Conservation (phyloP, 1,140 invertebrate species). For the Penaeus japonicus region DNA sequence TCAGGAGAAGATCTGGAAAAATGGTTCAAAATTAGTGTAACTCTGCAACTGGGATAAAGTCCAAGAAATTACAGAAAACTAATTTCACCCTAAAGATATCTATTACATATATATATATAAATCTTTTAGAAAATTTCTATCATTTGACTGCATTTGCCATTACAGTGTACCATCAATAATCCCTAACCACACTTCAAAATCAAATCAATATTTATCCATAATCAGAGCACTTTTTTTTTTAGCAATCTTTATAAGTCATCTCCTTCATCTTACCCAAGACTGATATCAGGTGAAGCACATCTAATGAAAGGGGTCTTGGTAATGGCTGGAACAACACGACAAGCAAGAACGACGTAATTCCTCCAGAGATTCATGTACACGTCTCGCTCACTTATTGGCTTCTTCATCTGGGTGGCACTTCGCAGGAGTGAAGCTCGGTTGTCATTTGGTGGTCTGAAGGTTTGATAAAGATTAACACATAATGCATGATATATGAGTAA, state of each 20-base stretch:
- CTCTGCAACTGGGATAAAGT: no score
- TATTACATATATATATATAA: no score
- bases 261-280: constrained; percentile 50
- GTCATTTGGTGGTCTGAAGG: constrained; percentile 89
- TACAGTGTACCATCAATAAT: no score
- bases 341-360: constrained; percentile 94
- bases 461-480: constrained; percentile 46
- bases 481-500: no score
- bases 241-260: not conserved
- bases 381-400: constrained; percentile 89
- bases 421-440: constrained; percentile 91
- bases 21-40: not conserved
- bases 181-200: no score
- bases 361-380: constrained; percentile 94
- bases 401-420: constrained; percentile 76
- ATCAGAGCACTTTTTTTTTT: no score
- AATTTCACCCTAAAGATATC: no score
- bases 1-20: constrained; percentile 56
- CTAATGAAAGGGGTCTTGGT: constrained; percentile 76
- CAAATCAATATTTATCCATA: no score
- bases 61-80: no score
- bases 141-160: no score
- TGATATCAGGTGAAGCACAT: constrained; percentile 89
- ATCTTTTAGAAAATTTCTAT: no score
- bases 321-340: constrained; percentile 86